phyloP scores from a whole-genome alignment of 2,797 vertebrate genomes.

The Argyrosomus regius region DNA sequence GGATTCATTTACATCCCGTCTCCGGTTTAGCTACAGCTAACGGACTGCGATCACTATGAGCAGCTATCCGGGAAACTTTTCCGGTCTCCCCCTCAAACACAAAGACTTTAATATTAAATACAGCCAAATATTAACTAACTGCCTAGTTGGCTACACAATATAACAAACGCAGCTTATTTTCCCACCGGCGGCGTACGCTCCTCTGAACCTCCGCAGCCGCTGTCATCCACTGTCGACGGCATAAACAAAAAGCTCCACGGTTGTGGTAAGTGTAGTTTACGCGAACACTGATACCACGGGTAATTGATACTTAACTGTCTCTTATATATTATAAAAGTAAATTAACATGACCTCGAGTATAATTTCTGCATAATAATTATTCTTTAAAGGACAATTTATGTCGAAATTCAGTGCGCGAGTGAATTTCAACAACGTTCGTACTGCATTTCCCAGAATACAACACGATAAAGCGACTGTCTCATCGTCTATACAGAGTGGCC shows the following conservation, averaged over 20 bases:
- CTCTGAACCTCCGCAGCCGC: constrained; percentile 54
- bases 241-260: constrained; percentile 30
- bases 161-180: constrained; percentile 12
- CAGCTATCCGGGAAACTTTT: not conserved
- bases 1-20: constrained; percentile 58
- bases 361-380: rapidly evolving
- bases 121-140: not conserved
- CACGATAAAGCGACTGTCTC: not conserved
- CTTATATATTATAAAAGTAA: rapidly evolving
- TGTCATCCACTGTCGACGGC: constrained; percentile 64
- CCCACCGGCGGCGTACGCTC: constrained; percentile 41
- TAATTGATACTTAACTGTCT: not conserved
- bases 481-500: constrained; percentile 13
- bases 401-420: rapidly evolving
- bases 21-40: constrained; percentile 57
- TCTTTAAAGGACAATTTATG: rapidly evolving
- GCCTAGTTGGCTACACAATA: not conserved
- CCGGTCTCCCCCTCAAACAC: not conserved
- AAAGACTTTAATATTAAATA: not conserved
- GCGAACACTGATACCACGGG: rapidly evolving
- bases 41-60: constrained; percentile 4
- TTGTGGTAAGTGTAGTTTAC: constrained; percentile 83
- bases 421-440: not conserved
- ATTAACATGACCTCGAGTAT: rapidly evolving
- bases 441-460: constrained; percentile 72